A percentile compares a stretch with the other conserved stretches of the same genome.
Evolutionary conservation across 2,113 vertebrate genomes (phyloP).

Genomic region (Passer montanus): DNA sequence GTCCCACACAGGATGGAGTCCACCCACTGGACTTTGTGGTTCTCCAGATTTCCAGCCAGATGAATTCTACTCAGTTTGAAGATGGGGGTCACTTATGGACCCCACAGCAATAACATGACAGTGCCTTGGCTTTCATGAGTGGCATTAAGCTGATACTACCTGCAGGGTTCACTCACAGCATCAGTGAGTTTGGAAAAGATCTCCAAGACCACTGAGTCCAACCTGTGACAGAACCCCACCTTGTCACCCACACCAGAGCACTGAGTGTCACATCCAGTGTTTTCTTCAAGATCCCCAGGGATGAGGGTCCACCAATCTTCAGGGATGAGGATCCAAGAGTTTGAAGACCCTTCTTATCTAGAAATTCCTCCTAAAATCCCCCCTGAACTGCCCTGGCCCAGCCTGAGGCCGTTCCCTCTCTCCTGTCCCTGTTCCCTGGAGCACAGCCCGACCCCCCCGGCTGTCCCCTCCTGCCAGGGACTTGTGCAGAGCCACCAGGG

Average conservation of each 20-base stretch:
- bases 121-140: accelerated
- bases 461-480: background rate
- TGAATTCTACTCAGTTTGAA: accelerated
- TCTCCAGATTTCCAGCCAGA: background rate
- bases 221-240: background rate
- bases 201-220: accelerated
- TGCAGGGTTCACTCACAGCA: background rate
- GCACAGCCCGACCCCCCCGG: accelerated
- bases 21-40: accelerated
- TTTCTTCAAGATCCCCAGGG: background rate
- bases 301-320: background rate
- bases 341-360: accelerated
- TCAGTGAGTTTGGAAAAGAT: background rate
- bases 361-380: accelerated
- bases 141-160: accelerated
- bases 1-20: accelerated
- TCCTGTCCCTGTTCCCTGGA: background rate
- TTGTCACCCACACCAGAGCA: background rate
- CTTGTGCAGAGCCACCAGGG: background rate
- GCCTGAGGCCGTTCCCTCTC: background rate
- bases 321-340: no score
- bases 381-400: background rate
- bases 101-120: accelerated
- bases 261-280: accelerated
- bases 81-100: accelerated